Evolutionary conservation across 2,888 invertebrate genomes (phyloP).

Genomic region (Tineola bisselliella): DNA sequence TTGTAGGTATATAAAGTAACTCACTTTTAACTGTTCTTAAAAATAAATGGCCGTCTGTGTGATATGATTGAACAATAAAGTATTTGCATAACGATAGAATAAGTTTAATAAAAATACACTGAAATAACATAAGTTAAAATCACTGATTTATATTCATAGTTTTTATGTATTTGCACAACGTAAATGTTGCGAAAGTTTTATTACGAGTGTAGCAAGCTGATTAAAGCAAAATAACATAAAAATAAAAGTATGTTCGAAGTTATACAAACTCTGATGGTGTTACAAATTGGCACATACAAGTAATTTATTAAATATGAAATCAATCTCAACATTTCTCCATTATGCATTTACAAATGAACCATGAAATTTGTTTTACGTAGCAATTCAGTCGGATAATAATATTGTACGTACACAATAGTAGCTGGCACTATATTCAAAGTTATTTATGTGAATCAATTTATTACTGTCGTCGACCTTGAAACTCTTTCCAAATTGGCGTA

Average conservation of each 20-base stretch:
- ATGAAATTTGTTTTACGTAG: not conserved
- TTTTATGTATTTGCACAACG: not conserved
- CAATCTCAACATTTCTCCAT: no score
- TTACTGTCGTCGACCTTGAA: slow-evolving; percentile 37
- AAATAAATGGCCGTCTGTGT: not conserved
- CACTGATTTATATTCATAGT: not conserved
- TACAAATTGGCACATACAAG: no score
- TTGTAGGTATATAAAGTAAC: not conserved
- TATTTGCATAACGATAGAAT: not conserved
- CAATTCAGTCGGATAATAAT: not conserved
- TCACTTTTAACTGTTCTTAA: not conserved
- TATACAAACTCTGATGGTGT: no score
- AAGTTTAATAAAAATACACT: not conserved
- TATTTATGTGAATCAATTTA: slow-evolving; percentile 42
- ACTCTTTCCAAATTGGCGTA: slow-evolving; percentile 50
- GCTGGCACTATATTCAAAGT: slow-evolving; percentile 15
- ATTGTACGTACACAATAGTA: slow-evolving; percentile 9
- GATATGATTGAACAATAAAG: not conserved
- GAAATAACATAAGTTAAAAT: not conserved
- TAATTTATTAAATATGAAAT: no score
- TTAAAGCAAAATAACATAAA: not conserved
- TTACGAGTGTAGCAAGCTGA: not conserved
- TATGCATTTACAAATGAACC: not conserved
- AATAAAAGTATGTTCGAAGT: not conserved
- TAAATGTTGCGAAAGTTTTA: not conserved